Evolutionary conservation across 2,797 vertebrate species (phyloP).

Genomic region (Lagodon rhomboides): DNA sequence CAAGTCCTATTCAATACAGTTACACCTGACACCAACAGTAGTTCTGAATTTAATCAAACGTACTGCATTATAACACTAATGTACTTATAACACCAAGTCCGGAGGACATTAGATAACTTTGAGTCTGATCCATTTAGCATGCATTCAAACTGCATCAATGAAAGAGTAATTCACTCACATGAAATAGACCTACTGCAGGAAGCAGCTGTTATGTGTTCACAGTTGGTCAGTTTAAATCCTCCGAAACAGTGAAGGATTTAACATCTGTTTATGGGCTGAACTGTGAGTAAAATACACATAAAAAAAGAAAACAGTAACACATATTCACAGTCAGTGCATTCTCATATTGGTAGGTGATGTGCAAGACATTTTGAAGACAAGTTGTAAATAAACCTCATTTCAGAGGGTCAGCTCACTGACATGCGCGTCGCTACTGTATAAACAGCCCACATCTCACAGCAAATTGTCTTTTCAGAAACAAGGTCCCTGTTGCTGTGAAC

Average conservation of each 20-base stretch:
- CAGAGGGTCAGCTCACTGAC: not conserved
- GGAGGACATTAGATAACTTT: not conserved
- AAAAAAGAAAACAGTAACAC: not conserved
- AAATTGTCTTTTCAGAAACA: conserved; percentile 10
- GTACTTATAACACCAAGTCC: not conserved
- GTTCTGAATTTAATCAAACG: not conserved
- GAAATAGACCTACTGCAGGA: not conserved
- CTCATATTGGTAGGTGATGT: no score
- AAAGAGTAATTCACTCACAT: not conserved
- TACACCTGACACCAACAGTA: conserved; percentile 4
- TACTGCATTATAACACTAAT: not conserved
- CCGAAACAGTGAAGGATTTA: not conserved
- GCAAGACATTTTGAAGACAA: no score
- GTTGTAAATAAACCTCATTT: not conserved
- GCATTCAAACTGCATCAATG: not conserved
- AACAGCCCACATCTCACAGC: not conserved
- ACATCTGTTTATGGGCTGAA: not conserved
- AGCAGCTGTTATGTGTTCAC: not conserved
- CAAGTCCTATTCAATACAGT: not conserved
- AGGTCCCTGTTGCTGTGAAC: not conserved
- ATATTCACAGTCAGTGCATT: no score
- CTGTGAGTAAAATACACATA: not conserved
- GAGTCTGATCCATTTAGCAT: not conserved
- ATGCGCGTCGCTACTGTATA: not conserved
- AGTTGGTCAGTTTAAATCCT: not conserved